These are phyloP conservation scores for Eulemur coronatus DNA, from an alignment of 2,797 vertebrate genomes.

Conservation along the genomic window DNA sequence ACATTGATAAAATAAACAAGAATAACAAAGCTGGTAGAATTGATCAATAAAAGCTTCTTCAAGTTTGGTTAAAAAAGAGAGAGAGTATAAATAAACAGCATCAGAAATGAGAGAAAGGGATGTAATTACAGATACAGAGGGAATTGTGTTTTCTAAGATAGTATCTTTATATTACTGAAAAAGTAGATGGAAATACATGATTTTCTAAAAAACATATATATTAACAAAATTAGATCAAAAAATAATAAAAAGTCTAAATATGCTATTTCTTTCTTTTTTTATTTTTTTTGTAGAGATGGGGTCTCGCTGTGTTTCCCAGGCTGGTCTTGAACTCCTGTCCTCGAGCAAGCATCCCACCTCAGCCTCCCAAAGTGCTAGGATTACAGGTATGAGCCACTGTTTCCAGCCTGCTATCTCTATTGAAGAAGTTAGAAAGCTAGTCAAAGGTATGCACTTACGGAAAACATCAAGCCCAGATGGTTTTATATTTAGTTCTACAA, in stretches of 20 bases:
- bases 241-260: not conserved
- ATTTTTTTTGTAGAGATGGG: not conserved
- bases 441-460: not conserved
- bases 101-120: not conserved
- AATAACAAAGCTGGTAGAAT: not conserved
- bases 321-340: not conserved
- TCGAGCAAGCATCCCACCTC: not conserved
- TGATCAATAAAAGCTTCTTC: conserved; percentile 34
- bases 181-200: not conserved
- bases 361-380: not conserved
- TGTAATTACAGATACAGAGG: not conserved
- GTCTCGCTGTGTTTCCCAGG: not conserved
- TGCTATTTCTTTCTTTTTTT: not conserved
- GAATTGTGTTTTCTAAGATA: conserved; percentile 11
- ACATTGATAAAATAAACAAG: conserved; percentile 36
- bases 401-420: not conserved
- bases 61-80: conserved; percentile 14
- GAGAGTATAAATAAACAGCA: not conserved
- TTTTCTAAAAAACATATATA: conserved; percentile 4
- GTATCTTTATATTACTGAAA: not conserved
- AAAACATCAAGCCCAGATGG: not conserved
- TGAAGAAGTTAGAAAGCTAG: not conserved
- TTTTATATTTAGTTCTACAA: not conserved
- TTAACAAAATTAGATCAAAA: conserved; percentile 1
- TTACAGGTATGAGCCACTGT: not conserved